A percentile compares a stretch with the other conserved stretches of the same genome.
Evolutionary conservation across 2,888 invertebrate species (phyloP).

Genomic region (Eutolmus rufibarbis): DNA sequence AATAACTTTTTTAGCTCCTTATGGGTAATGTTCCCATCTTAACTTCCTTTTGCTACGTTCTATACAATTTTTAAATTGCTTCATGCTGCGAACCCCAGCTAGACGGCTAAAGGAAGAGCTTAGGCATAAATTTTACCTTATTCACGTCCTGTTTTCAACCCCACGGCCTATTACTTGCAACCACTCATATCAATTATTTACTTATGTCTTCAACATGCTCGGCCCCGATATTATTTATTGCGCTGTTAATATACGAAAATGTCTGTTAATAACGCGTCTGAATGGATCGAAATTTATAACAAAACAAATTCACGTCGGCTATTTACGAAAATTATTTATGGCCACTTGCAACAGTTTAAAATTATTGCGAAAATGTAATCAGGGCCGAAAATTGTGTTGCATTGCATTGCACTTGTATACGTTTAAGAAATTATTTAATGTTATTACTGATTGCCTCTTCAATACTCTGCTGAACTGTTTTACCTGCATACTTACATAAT

Average conservation of each 20-base stretch:
- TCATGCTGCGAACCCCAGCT: neutral
- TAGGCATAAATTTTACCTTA: slow-evolving; percentile 18
- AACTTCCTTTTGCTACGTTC: neutral
- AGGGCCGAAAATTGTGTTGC: neutral
- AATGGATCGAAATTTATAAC: slow-evolving; percentile 47
- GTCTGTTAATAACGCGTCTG: slow-evolving; percentile 48
- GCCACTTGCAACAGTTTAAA: slow-evolving; percentile 45
- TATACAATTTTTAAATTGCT: neutral
- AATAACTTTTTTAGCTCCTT: neutral
- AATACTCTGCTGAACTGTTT: neutral
- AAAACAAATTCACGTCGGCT: slow-evolving; percentile 47
- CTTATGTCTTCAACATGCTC: slow-evolving; percentile 48
- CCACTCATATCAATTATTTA: slow-evolving; percentile 48
- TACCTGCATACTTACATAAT: neutral
- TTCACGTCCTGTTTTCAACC: slow-evolving; percentile 34
- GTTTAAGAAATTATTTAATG: neutral
- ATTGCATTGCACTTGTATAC: neutral
- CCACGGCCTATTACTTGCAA: slow-evolving; percentile 30
- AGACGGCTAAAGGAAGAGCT: neutral
- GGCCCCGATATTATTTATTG: slow-evolving; percentile 46
- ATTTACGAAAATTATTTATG: slow-evolving; percentile 48
- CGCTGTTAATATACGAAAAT: slow-evolving; percentile 47
- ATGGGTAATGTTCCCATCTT: neutral
- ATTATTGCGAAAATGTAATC: slow-evolving; percentile 28
- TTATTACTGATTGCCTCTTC: neutral